A percentile compares a stretch with the other conserved stretches of the same genome.
These are phyloP conservation scores for Polyergus mexicanus DNA, from an alignment of 1,140 invertebrate genomes.

Conservation along the genomic window DNA sequence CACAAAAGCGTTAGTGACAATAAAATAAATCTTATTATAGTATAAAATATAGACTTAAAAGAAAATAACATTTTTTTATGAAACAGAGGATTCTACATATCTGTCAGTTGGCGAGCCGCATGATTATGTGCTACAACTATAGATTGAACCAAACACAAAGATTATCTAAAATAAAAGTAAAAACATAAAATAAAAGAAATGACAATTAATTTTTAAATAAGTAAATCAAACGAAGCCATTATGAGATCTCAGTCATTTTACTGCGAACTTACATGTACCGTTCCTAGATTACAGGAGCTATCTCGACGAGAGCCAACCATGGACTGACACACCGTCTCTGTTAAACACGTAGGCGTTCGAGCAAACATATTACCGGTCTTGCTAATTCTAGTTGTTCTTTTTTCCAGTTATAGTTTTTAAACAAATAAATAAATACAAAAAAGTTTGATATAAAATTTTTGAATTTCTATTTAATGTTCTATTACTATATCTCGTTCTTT, in stretches of 20 bases:
- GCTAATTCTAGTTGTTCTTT: constrained; percentile 2
- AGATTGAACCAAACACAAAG: not conserved
- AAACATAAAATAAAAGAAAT: not conserved
- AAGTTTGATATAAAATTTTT: not conserved
- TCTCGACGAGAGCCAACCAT: constrained; percentile 72
- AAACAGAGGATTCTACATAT: not conserved
- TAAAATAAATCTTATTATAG: not conserved
- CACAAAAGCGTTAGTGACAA: not conserved
- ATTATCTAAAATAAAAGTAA: not conserved
- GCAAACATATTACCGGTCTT: constrained; percentile 34
- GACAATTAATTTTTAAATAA: not conserved
- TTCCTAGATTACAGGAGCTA: constrained; percentile 65
- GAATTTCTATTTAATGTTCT: not conserved
- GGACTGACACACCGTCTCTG: constrained; percentile 70
- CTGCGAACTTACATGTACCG: constrained; percentile 71
- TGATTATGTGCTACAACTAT: not conserved
- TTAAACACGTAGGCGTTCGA: constrained; percentile 64
- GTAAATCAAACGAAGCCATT: constrained; percentile 7
- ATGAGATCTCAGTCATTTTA: constrained; percentile 18
- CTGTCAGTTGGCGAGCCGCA: not conserved
- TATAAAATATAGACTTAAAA: not conserved
- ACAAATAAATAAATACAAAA: not conserved
- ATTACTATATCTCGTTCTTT: not conserved
- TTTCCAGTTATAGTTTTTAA: not conserved
- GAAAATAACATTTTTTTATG: not conserved